Base-by-base conservation (phyloP, 1,140 invertebrate species). In the Drosophila arizonae region DNA sequence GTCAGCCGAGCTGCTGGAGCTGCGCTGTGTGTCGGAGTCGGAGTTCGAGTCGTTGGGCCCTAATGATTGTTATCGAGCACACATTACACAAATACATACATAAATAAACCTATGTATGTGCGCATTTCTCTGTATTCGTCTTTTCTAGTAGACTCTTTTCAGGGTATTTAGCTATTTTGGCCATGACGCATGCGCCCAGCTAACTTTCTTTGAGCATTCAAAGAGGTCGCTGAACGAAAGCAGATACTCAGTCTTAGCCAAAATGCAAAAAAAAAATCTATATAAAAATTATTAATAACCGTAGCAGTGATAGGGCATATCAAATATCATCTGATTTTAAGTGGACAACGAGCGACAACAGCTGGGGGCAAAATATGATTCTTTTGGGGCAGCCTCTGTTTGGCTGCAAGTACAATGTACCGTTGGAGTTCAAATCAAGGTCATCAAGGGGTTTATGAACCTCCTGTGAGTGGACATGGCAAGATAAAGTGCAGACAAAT, bases 191-290 rank as follows among this genome's bases (percentile, higher is more conserved):
- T 65, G 60, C 60, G 58, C 39, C 30, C 51, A 61, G 17, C 39
- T 28, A 85, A 84, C 81, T 85, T 85, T 85, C 81, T 71, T 85
- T 62, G 57, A 60, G 41, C 57, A 17, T 17, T 54, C 17, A 82
- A 82, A 79, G 77, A 67, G 81, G 81, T 85, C 81, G 80, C 75
- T 86, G 76, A 84, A 87, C 79, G 72, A 72, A 58, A 72, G 63
- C 69, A 58, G 30, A 52, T 39, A 61, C 15, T 28, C 15, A 26
- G 4, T 10, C n/a, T 33, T 21, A 13, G 0, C 26, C 41, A 10
- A n/a, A 62, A 56, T 48, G 41, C 41, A 56, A 67, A 62, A 36
- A 28, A 41, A 4, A 36, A 36, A 6, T n/a, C n/a, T n/a, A n/a
- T n/a, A 17, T 0, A 17, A 17, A 17, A 17, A 17, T 17, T 17